Evolutionary conservation across 2,113 vertebrate genomes (phyloP).

Genomic region (Jacana jacana): DNA sequence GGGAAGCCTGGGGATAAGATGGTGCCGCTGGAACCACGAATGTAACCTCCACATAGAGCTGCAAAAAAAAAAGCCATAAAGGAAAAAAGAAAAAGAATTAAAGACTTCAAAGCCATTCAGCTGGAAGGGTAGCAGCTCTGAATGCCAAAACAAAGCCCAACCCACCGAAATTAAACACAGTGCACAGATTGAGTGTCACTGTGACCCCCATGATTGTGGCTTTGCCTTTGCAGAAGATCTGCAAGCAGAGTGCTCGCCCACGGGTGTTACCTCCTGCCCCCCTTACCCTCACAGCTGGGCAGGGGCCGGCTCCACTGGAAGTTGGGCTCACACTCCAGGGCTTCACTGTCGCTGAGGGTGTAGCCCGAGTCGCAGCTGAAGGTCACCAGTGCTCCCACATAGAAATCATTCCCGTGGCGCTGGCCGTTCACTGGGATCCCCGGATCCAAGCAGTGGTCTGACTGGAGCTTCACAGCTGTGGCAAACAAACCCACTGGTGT

Average conservation of each 20-base stretch:
- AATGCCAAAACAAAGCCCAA: not conserved
- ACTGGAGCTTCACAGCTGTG: constrained; percentile 91
- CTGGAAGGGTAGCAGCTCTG: not conserved
- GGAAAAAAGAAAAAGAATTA: not conserved
- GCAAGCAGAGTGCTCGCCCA: fast-evolving
- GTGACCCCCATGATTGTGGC: fast-evolving
- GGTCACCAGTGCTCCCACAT: constrained; percentile 92
- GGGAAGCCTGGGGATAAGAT: constrained; percentile 97
- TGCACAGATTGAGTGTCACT: fast-evolving
- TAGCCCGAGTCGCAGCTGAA: constrained; percentile 95
- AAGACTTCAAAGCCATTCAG: not conserved
- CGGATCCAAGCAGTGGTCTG: constrained; percentile 94
- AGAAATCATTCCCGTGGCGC: constrained; percentile 94
- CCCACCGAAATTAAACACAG: not conserved
- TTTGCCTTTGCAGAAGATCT: not conserved
- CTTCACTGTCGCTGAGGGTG: constrained; percentile 86
- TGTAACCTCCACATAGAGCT: constrained; percentile 97
- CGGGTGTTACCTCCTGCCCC: fast-evolving
- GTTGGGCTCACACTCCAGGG: constrained; percentile 95
- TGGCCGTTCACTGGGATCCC: constrained; percentile 96
- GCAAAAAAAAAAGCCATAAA: not conserved
- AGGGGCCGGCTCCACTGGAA: constrained; percentile 97
- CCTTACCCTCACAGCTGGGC: constrained; percentile 93
- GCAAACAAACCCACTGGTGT: not conserved
- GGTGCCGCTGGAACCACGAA: constrained; percentile 91